Conservation (phyloP, 2,888 invertebrate species). For the Melolontha melolontha region DNA sequence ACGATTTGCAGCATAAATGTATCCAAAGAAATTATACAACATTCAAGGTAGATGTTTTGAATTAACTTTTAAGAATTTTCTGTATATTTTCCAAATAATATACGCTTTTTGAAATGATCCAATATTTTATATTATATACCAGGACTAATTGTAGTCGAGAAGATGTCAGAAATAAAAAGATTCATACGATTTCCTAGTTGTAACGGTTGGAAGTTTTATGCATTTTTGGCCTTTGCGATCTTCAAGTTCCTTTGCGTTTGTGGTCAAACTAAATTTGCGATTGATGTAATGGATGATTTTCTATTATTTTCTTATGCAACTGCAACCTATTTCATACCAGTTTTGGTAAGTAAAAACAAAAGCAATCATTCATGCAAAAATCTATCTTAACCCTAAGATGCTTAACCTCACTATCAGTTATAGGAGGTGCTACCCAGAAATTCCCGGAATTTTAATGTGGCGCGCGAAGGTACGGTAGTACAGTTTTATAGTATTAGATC, state of each 20-base stretch:
- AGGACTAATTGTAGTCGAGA: conserved; percentile 28
- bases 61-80: not conserved
- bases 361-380: too few species aligned
- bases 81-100: not conserved
- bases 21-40: too few species aligned
- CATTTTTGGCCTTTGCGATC: conserved; percentile 20
- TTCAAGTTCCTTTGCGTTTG: conserved; percentile 28
- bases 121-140: not conserved
- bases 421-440: too few species aligned
- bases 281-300: conserved; percentile 24
- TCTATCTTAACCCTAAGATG: too few species aligned
- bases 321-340: conserved; percentile 34
- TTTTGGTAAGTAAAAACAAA: conserved; percentile 29
- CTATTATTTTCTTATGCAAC: conserved; percentile 31
- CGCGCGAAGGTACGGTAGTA: too few species aligned
- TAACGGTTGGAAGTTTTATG: conserved; percentile 17
- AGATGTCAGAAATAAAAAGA: conserved; percentile 23
- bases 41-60: too few species aligned
- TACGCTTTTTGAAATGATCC: too few species aligned
- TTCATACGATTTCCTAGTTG: conserved; percentile 5
- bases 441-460: too few species aligned
- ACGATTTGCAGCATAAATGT: too few species aligned
- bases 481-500: too few species aligned
- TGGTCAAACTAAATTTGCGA: conserved; percentile 34
- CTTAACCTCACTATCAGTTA: too few species aligned